These are phyloP conservation scores for Apostichopus californicus DNA, from an alignment of 35 echinoderm and acorn worm genomes.

Conservation along the genomic window DNA sequence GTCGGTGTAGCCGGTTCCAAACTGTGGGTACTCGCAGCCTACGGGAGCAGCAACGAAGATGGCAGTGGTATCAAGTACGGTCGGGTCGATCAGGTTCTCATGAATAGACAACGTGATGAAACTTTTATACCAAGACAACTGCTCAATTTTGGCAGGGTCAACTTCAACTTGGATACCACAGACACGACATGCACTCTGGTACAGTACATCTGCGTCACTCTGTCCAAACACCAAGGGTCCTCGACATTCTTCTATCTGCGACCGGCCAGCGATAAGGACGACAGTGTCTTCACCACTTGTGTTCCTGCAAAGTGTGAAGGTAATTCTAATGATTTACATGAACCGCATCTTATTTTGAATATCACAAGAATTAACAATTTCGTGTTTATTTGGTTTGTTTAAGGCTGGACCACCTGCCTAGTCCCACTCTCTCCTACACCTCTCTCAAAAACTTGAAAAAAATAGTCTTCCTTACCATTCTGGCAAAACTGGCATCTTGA, in stretches of 20 bases:
- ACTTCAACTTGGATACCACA: constrained; percentile 57
- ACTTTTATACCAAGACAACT: constrained; percentile 53
- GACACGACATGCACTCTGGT: constrained; percentile 57
- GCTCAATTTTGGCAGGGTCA: constrained; percentile 67
- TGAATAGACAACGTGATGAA: constrained; percentile 14
- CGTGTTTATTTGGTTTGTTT: too few species aligned
- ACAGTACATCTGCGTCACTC: constrained; percentile 78
- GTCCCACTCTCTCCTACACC: too few species aligned
- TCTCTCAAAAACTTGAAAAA: too few species aligned
- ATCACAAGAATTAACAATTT: too few species aligned
- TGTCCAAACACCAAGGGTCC: constrained; percentile 61
- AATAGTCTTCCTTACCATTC: too few species aligned
- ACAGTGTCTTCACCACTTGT: constrained; percentile 65
- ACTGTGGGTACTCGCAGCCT: constrained; percentile 69
- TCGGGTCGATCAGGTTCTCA: constrained; percentile 55
- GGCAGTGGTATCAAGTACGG: constrained; percentile 49
- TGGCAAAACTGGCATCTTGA: too few species aligned
- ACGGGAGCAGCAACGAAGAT: constrained; percentile 33
- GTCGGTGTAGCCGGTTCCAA: constrained; percentile 61
- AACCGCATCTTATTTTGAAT: too few species aligned
- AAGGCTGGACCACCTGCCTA: too few species aligned
- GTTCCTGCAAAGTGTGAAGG: constrained; percentile 74
- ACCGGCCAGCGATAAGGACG: constrained; percentile 58
- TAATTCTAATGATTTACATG: constrained; percentile 17
- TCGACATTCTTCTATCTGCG: constrained; percentile 59